These are phyloP conservation scores for Hofmannophila pseudospretella DNA, from an alignment of 2,888 invertebrate genomes.

Conservation along the genomic window DNA sequence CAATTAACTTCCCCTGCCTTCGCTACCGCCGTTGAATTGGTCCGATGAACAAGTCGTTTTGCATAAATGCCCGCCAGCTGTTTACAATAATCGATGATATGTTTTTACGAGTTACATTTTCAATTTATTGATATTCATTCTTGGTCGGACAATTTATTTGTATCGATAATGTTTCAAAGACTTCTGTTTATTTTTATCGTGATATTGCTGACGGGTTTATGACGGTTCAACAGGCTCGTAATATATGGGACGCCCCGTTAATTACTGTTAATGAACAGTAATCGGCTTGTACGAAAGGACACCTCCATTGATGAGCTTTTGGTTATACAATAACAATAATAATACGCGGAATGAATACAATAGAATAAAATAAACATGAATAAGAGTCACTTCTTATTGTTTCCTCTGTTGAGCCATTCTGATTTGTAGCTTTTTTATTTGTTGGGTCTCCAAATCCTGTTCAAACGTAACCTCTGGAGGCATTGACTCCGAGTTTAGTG, in stretches of 20 bases:
- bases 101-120: conserved; percentile 71
- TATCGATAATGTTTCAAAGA: conserved; percentile 64
- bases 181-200: conserved; percentile 65
- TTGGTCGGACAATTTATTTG: conserved; percentile 68
- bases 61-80: conserved; percentile 75
- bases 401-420: conserved; percentile 46
- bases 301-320: conserved; percentile 16
- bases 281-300: conserved; percentile 20
- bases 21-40: conserved; percentile 69
- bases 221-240: conserved; percentile 31
- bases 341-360: conserved; percentile 30
- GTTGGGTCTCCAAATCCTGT: conserved; percentile 56
- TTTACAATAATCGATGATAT: conserved; percentile 75
- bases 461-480: conserved; percentile 51
- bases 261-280: conserved; percentile 40
- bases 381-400: conserved; percentile 53
- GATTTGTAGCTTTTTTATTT: conserved; percentile 50
- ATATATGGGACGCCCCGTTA: conserved; percentile 38
- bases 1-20: conserved; percentile 50
- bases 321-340: conserved; percentile 25
- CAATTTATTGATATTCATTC: conserved; percentile 73
- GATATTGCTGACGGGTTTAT: conserved; percentile 48
- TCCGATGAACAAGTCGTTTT: conserved; percentile 62
- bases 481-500: conserved; percentile 53
- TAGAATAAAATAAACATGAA: conserved; percentile 38